These are phyloP conservation scores for Mermis nigrescens DNA, from an alignment of 2,888 invertebrate genomes.

Conservation along the genomic window DNA sequence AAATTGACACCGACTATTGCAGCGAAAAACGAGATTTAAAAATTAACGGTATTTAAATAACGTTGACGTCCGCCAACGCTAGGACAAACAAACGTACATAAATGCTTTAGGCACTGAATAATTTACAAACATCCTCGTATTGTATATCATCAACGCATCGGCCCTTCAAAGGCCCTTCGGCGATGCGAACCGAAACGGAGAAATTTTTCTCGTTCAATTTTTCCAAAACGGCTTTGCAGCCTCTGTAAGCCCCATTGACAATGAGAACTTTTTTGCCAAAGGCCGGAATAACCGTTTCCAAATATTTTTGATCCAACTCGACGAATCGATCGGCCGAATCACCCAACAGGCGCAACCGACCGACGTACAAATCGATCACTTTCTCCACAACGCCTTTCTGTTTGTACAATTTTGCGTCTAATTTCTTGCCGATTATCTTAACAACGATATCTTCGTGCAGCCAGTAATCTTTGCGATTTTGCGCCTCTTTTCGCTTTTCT, in stretches of 20 bases:
- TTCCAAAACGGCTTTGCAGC: conserved; percentile 47
- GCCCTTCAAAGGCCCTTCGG: conserved; percentile 49
- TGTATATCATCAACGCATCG: conserved; percentile 51
- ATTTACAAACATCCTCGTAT: conserved; percentile 74
- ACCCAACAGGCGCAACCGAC: conserved; percentile 3
- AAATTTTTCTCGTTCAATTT: conserved; percentile 53
- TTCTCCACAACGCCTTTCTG: conserved; percentile 58
- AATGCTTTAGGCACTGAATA: conserved; percentile 23
- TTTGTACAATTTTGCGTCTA: conserved; percentile 72
- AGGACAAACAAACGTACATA: background rate
- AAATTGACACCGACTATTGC: too few species aligned
- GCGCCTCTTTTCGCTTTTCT: conserved; percentile 52
- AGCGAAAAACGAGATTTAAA: too few species aligned
- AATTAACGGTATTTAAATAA: conserved; percentile 44
- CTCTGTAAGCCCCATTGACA: conserved; percentile 74
- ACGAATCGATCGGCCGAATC: conserved; percentile 44
- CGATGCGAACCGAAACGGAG: conserved; percentile 42
- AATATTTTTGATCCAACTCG: conserved; percentile 65
- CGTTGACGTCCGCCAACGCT: too few species aligned
- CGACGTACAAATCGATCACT: conserved; percentile 29
- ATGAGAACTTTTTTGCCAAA: conserved; percentile 53
- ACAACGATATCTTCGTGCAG: conserved; percentile 41
- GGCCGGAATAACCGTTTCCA: conserved; percentile 89
- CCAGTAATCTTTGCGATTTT: conserved; percentile 61
- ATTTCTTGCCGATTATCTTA: conserved; percentile 65